phyloP scores from a whole-genome alignment of 2,113 vertebrate species.

The Arvicanthis niloticus region DNA sequence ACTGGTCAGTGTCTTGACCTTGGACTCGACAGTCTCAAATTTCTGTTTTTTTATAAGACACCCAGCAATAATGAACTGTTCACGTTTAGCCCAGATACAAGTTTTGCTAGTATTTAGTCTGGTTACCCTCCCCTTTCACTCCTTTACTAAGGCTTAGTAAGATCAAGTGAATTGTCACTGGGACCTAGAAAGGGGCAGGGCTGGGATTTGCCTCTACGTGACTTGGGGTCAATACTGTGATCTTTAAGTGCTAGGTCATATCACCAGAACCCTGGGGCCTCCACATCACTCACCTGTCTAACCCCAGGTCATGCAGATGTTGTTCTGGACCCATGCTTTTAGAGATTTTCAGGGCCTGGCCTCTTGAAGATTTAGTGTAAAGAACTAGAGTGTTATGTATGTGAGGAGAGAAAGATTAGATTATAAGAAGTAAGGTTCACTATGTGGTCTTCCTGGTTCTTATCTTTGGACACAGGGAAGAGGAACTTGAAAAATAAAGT shows the following conservation, averaged over 20 bases:
- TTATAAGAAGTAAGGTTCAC: neutral
- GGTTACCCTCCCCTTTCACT: neutral
- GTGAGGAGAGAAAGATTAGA: neutral
- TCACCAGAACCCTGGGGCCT: neutral
- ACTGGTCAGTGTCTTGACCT: neutral
- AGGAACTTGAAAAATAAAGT: neutral
- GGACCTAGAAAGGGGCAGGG: neutral
- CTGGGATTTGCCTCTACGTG: neutral
- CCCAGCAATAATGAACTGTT: neutral
- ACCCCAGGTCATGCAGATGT: neutral
- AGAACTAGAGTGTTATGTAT: neutral
- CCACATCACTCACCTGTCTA: neutral
- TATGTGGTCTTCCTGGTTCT: neutral
- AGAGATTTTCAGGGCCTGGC: neutral
- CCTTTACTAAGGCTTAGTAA: neutral
- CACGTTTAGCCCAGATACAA: neutral
- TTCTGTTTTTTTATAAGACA: neutral
- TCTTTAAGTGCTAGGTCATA: neutral
- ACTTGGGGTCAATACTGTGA: too few species aligned
- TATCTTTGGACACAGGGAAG: neutral
- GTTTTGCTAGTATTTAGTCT: neutral
- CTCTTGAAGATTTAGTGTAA: neutral
- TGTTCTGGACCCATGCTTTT: neutral
- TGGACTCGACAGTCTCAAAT: neutral
- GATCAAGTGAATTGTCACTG: neutral